phyloP scores from a whole-genome alignment of 2,113 vertebrate species.

The Neomonachus schauinslandi region DNA sequence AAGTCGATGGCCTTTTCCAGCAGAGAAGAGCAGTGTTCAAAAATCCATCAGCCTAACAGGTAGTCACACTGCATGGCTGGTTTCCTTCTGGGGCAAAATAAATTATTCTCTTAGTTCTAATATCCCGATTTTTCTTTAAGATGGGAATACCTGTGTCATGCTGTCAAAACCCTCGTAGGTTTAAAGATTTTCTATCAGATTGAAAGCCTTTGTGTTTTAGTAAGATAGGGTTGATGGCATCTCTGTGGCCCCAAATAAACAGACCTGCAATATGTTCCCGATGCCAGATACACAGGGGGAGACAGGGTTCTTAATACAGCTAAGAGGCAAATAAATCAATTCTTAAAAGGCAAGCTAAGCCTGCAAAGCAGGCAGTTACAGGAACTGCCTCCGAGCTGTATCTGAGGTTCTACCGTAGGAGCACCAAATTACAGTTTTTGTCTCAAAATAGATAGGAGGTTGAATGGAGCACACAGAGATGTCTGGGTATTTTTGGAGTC shows the following conservation, averaged over 20 bases:
- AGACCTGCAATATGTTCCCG: slow-evolving; percentile 21
- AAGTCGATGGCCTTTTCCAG: background rate
- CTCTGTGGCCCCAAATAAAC: slow-evolving; percentile 65
- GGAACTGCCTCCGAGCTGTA: slow-evolving; percentile 75
- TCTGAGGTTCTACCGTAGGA: slow-evolving; percentile 80
- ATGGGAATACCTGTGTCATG: slow-evolving; percentile 29
- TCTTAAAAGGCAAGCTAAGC: slow-evolving; percentile 75
- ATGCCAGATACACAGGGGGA: slow-evolving; percentile 14
- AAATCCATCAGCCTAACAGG: slow-evolving; percentile 52
- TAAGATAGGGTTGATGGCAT: slow-evolving; percentile 68
- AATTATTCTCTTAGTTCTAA: slow-evolving; percentile 40
- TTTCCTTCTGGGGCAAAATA: slow-evolving; percentile 60
- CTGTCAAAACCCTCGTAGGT: slow-evolving; percentile 50
- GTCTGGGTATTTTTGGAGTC: slow-evolving; percentile 83
- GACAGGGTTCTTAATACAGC: slow-evolving; percentile 70
- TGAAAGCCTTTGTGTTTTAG: slow-evolving; percentile 72
- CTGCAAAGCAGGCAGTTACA: slow-evolving; percentile 82
- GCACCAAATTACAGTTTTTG: slow-evolving; percentile 85
- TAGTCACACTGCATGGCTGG: background rate
- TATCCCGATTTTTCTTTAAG: slow-evolving; percentile 42
- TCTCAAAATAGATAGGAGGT: slow-evolving; percentile 83
- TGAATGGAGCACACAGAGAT: slow-evolving; percentile 81
- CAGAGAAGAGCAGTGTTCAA: background rate
- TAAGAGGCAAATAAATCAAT: slow-evolving; percentile 80
- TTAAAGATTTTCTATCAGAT: slow-evolving; percentile 74